Percentiles rank a stretch among this genome's conserved stretches.
phyloP scores from a whole-genome alignment of 2,888 invertebrate species.

The Unio delphinus region DNA sequence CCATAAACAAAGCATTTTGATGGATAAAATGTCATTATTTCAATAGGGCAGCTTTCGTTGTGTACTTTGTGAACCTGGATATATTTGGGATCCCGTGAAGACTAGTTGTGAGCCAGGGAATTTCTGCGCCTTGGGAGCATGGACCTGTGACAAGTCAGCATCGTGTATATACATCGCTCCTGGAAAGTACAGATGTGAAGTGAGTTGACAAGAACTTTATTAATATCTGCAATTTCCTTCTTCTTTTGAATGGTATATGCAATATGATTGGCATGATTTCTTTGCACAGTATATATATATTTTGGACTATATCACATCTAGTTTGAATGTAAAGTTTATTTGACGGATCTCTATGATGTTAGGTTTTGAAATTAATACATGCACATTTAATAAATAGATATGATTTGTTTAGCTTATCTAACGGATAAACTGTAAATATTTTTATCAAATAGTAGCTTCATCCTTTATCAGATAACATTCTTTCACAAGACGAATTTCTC shows the following conservation, averaged over 20 bases:
- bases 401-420: too few relatives aligned
- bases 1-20: too few relatives aligned
- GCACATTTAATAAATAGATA: too few relatives aligned
- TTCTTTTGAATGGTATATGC: slow-evolving; percentile 38
- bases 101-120: slow-evolving; percentile 41
- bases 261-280: slow-evolving; percentile 22
- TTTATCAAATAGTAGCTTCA: too few relatives aligned
- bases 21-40: background rate
- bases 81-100: slow-evolving; percentile 29
- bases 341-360: too few relatives aligned
- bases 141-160: slow-evolving; percentile 33
- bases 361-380: too few relatives aligned
- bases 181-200: slow-evolving; percentile 40
- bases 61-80: slow-evolving; percentile 48
- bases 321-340: too few relatives aligned
- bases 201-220: slow-evolving; percentile 4
- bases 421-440: too few relatives aligned
- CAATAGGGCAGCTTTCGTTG: slow-evolving; percentile 49
- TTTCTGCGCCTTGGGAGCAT: slow-evolving; percentile 33
- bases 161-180: slow-evolving; percentile 40
- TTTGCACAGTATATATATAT: too few relatives aligned
- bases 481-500: too few relatives aligned
- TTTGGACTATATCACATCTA: too few relatives aligned
- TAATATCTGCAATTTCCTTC: slow-evolving; percentile 32
- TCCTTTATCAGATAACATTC: too few relatives aligned